These are phyloP conservation scores for Nasonia vitripennis DNA, from an alignment of 1,140 invertebrate genomes.

Conservation along the genomic window DNA sequence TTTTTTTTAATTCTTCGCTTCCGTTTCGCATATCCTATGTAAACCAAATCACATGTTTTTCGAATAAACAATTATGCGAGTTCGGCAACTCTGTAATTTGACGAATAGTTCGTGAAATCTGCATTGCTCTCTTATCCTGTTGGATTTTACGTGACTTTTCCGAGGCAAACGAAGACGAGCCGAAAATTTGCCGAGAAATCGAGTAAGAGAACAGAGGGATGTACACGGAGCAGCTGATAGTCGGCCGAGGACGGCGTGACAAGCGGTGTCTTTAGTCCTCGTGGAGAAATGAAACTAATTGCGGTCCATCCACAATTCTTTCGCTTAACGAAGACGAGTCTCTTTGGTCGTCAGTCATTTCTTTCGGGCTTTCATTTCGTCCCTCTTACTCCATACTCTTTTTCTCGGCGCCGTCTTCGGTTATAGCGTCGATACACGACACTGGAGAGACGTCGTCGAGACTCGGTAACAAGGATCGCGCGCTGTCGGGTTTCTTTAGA, in stretches of 20 bases:
- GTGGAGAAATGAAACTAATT: conserved; percentile 70
- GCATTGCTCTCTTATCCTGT: conserved; percentile 5
- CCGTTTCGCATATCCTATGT: too few species aligned
- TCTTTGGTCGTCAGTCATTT: neutral
- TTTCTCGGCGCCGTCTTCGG: neutral
- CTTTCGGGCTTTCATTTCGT: neutral
- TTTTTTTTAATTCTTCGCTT: too few species aligned
- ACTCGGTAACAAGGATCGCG: conserved; percentile 2
- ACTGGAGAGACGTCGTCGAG: neutral
- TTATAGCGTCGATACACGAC: conserved; percentile 26
- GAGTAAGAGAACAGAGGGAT: conserved; percentile 47
- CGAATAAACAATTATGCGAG: too few species aligned
- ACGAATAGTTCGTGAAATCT: neutral
- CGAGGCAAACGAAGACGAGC: neutral
- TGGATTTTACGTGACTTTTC: conserved; percentile 36
- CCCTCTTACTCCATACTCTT: neutral
- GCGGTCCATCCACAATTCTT: conserved; percentile 55
- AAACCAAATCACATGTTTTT: too few species aligned
- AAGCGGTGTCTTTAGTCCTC: conserved; percentile 46
- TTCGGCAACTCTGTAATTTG: neutral
- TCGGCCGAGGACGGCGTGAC: conserved; percentile 50
- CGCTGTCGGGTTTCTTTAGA: neutral
- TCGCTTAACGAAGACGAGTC: conserved; percentile 54
- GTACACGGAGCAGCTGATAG: conserved; percentile 27
- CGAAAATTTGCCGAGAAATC: neutral